A percentile compares a stretch with the other conserved stretches of the same genome.
These are phyloP conservation scores for Charaxes varanes DNA, from an alignment of 1,140 invertebrate genomes.

Conservation along the genomic window DNA sequence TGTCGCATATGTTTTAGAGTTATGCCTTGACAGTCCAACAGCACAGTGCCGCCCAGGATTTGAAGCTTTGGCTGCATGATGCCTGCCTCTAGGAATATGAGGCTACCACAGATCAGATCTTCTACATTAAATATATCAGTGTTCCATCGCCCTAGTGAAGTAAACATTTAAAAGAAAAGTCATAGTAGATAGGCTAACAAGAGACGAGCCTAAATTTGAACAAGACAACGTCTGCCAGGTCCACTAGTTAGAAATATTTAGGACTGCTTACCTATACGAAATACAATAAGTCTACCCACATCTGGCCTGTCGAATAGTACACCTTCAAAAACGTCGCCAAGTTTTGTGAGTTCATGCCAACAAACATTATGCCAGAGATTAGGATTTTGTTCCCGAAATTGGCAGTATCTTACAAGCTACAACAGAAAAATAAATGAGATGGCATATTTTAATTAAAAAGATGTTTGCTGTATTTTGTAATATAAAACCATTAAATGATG, in stretches of 20 bases:
- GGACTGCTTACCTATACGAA: slow-evolving; percentile 39
- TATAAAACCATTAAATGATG: not conserved
- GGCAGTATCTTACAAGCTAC: slow-evolving; percentile 78
- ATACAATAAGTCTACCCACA: slow-evolving; percentile 51
- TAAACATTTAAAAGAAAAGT: no score
- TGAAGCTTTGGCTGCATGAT: slow-evolving; percentile 60
- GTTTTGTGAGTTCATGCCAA: slow-evolving; percentile 75
- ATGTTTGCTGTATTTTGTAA: no score
- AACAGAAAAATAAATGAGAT: slow-evolving; percentile 9
- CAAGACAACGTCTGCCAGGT: no score
- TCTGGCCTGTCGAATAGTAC: slow-evolving; percentile 79
- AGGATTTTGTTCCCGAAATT: slow-evolving; percentile 82
- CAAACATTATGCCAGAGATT: slow-evolving; percentile 79
- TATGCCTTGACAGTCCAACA: slow-evolving; percentile 82
- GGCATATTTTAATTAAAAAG: no score
- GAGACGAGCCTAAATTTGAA: no score
- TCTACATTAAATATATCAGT: slow-evolving; percentile 35
- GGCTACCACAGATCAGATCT: slow-evolving; percentile 39
- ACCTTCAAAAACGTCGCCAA: slow-evolving; percentile 77
- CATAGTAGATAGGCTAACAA: no score
- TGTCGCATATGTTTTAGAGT: slow-evolving; percentile 80
- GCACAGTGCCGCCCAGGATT: slow-evolving; percentile 70
- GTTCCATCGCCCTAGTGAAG: slow-evolving; percentile 42
- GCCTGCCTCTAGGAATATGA: slow-evolving; percentile 47
- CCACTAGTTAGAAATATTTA: no score